Base-by-base conservation (phyloP, 2,888 invertebrate genomes). In the Magallana nippona region DNA sequence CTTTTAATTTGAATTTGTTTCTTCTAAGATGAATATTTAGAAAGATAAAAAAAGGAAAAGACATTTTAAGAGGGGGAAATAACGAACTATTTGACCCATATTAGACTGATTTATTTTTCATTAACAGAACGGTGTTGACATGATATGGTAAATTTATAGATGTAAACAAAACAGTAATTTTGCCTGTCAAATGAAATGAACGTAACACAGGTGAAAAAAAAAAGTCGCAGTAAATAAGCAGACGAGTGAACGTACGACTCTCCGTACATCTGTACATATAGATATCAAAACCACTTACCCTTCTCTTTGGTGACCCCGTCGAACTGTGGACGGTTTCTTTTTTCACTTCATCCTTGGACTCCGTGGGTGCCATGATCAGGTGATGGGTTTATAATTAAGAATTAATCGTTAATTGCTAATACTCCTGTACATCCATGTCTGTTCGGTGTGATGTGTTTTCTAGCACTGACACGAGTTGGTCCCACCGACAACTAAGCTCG, bases 301-400 rank as follows among this genome's bases (percentile, higher is more conserved):
- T 79, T 56, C 57, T 56, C 15, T 79, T 79, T 3, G 79, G 79
- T 15, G 79, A 79, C 2, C 57, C 79, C 57, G 56, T 79, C 8
- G 79, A 56, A 17, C 56, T 56, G 22, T 79, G 79, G 57, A 57
- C 57, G 13, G 55, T 17, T 22, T 79, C 79, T 57, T 79, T 79
- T 55, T 79, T 79, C 57, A 57, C 57, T 19, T 79, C 79, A 56
- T 56, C 79, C 10, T 79, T 79, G n/a, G 57, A 57, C 27, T 79
- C 79, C 27, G 56, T 79, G 13, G 79, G 79, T 57, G 79, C 79
- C 79, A 79, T 79, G 19, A 19, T 44, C 44, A 17, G 8, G 60
- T 71, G 27, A 32, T 27, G 11, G 32, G 32, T 71, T 32, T 32
- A 15, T 71, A 32, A 71, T 71, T 71, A 27, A 71, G 1, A 63